These are phyloP conservation scores for Aselliscus stoliczkanus DNA, from an alignment of 2,797 vertebrate genomes.

Conservation along the genomic window DNA sequence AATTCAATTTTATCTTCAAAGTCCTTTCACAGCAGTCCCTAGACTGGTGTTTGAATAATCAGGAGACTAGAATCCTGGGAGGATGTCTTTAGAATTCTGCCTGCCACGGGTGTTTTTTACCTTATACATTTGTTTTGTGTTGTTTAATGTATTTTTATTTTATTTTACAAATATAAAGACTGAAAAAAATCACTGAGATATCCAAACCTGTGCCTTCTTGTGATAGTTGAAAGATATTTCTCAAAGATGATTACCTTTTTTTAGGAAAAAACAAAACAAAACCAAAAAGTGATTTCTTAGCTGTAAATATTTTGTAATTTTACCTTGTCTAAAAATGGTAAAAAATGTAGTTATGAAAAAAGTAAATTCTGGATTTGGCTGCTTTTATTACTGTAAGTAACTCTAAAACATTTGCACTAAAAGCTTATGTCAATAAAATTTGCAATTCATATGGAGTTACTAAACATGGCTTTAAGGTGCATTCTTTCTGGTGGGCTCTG, in stretches of 20 bases:
- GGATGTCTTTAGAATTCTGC: not conserved
- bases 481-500: not conserved
- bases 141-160: not conserved
- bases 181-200: not conserved
- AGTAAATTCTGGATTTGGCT: not conserved
- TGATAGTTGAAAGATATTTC: not conserved
- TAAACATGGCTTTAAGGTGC: not conserved
- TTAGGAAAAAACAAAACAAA: not conserved
- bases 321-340: not conserved
- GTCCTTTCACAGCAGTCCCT: not conserved
- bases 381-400: not conserved
- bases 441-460: not conserved
- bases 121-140: not conserved
- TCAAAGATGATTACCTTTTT: not conserved
- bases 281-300: not conserved
- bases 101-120: not conserved
- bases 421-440: not conserved
- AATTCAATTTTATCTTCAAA: not conserved
- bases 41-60: not conserved
- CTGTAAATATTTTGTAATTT: not conserved
- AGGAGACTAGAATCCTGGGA: not conserved
- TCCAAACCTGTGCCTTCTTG: not conserved
- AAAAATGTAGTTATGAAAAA: not conserved
- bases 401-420: not conserved
- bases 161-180: not conserved